These are phyloP conservation scores for Drosophila repletoides DNA, from an alignment of 1,140 invertebrate genomes.

Conservation along the genomic window DNA sequence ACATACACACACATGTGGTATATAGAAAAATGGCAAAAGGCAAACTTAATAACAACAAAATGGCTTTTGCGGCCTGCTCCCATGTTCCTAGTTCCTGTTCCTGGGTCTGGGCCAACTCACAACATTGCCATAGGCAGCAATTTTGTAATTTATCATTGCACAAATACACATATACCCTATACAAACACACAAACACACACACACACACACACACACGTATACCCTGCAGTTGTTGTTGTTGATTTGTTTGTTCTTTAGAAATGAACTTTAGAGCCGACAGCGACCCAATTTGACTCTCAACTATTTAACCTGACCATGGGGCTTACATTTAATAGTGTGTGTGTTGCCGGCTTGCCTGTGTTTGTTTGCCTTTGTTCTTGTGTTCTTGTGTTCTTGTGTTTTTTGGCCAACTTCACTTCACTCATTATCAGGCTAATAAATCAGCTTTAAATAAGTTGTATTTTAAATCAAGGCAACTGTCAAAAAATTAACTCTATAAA, in stretches of 20 bases:
- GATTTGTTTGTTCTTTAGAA: constrained; percentile 56
- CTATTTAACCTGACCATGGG: constrained; percentile 58
- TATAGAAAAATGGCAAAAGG: constrained; percentile 65
- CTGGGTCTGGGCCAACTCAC: constrained; percentile 48
- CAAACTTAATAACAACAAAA: constrained; percentile 81
- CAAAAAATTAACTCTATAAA: neutral
- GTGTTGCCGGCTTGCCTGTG: neutral
- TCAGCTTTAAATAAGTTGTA: neutral
- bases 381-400: neutral
- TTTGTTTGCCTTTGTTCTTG: neutral
- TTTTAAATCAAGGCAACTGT: too few species aligned
- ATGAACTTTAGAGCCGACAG: constrained; percentile 65
- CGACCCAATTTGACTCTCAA: constrained; percentile 39
- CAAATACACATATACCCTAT: constrained; percentile 46
- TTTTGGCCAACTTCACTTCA: too few species aligned
- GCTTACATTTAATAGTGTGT: constrained; percentile 25
- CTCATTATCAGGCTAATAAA: too few species aligned
- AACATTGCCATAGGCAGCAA: constrained; percentile 71
- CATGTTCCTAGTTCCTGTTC: constrained; percentile 2
- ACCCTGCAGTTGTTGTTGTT: constrained; percentile 24
- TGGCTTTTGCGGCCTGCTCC: constrained; percentile 64
- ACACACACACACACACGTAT: constrained; percentile 25
- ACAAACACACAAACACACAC: constrained; percentile 6
- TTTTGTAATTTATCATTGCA: constrained; percentile 80
- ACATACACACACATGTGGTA: constrained; percentile 31